Evolutionary conservation across 1,140 invertebrate genomes (phyloP).

Genomic region (Aphelinus atriplicis): DNA sequence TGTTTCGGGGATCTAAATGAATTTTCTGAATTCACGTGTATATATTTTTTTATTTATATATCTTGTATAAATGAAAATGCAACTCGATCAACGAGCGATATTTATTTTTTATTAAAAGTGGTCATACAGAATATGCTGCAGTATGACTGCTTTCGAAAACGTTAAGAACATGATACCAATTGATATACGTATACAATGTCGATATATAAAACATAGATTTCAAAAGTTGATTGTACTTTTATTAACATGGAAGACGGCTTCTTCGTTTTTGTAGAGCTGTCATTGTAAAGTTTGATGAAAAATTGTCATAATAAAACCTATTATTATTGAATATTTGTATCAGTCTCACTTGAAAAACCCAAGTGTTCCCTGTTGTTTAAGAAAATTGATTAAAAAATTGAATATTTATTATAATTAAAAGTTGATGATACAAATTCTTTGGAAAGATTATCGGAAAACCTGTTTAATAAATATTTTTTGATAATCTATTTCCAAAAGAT

Average conservation of each 20-base stretch:
- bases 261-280: conserved; percentile 13
- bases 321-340: conserved; percentile 24
- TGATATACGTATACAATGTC: conserved; percentile 6
- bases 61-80: conserved; percentile 31
- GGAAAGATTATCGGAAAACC: conserved; percentile 12
- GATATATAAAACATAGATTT: conserved; percentile 20
- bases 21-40: conserved; percentile 3
- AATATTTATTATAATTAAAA: conserved; percentile 19
- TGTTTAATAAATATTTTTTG: background rate
- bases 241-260: conserved; percentile 22
- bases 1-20: conserved; percentile 17
- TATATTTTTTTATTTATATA: conserved; percentile 34
- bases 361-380: conserved; percentile 5
- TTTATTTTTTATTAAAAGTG: conserved; percentile 24
- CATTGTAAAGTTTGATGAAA: conserved; percentile 5
- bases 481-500: conserved; percentile 21
- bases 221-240: conserved; percentile 34
- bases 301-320: conserved; percentile 14
- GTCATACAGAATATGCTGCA: conserved; percentile 12
- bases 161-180: background rate
- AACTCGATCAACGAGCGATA: conserved; percentile 35
- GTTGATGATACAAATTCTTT: conserved; percentile 7
- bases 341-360: conserved; percentile 1
- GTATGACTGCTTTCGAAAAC: background rate
- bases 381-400: background rate